Conservation (phyloP, 1,140 invertebrate species). For the Lethrus apterus region DNA sequence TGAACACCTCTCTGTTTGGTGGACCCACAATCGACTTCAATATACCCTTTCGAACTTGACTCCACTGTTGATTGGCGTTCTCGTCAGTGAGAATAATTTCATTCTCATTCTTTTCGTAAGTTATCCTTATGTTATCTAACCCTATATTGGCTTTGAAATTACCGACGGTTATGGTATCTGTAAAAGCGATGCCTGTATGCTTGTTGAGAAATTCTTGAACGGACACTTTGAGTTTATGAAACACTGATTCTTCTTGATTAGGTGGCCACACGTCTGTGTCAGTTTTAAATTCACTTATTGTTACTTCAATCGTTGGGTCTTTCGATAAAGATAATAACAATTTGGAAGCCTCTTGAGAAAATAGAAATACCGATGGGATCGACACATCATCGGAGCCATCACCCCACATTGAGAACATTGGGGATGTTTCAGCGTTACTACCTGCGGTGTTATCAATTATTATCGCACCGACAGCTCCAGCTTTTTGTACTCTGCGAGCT, state of each 20-base stretch:
- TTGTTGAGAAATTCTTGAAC: slow-evolving; percentile 41
- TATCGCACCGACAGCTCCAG: slow-evolving; percentile 79
- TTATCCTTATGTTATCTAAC: slow-evolving; percentile 33
- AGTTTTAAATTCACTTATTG: slow-evolving; percentile 45
- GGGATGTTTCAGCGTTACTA: slow-evolving; percentile 61
- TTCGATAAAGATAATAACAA: slow-evolving; percentile 51
- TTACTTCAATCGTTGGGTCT: slow-evolving; percentile 46
- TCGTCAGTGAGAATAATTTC: slow-evolving; percentile 9
- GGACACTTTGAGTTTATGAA: slow-evolving; percentile 39
- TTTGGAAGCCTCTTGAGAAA: slow-evolving; percentile 65
- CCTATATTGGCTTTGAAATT: slow-evolving; percentile 32
- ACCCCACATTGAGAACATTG: slow-evolving; percentile 94
- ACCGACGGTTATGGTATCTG: slow-evolving; percentile 29
- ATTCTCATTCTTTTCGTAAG: slow-evolving; percentile 18
- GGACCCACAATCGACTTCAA: slow-evolving; percentile 32
- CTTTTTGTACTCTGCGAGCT: slow-evolving; percentile 73
- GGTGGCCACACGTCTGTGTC: slow-evolving; percentile 23
- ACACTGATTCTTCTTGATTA: slow-evolving; percentile 37
- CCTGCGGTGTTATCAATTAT: slow-evolving; percentile 80
- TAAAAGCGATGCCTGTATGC: slow-evolving; percentile 36
- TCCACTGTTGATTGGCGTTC: slow-evolving; percentile 31
- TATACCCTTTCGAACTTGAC: slow-evolving; percentile 30
- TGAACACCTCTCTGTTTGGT: slow-evolving; percentile 27
- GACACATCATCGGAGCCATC: slow-evolving; percentile 81
- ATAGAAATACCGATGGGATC: slow-evolving; percentile 89